Percentiles rank a stretch among this genome's conserved stretches.
These are phyloP conservation scores for Sicus ferrugineus DNA, from an alignment of 2,888 invertebrate genomes.

Conservation along the genomic window DNA sequence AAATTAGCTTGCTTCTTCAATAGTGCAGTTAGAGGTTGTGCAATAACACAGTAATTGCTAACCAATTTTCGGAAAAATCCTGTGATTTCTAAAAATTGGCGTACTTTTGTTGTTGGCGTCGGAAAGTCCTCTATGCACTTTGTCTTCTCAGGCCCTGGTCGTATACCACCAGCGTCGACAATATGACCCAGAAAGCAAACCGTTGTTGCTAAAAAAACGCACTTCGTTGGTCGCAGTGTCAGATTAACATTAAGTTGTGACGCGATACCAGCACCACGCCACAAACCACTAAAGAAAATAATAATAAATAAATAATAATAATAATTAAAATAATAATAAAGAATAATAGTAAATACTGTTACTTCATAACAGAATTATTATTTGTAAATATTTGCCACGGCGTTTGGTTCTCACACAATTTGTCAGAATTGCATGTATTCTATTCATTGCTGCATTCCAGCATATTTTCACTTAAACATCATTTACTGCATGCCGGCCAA, in stretches of 20 bases:
- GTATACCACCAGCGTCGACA: slow-evolving; percentile 29
- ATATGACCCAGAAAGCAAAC: slow-evolving; percentile 36
- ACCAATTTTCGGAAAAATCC: slow-evolving; percentile 26
- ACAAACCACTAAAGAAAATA: too few species aligned
- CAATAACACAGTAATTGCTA: slow-evolving; percentile 4
- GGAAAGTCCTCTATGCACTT: slow-evolving; percentile 17
- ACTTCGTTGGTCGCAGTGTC: slow-evolving; percentile 4
- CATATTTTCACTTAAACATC: too few species aligned
- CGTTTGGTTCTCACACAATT: too few species aligned
- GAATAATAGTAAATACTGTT: too few species aligned
- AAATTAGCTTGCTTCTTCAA: neutral
- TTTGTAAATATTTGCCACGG: too few species aligned
- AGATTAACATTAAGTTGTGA: too few species aligned
- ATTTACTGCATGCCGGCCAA: too few species aligned
- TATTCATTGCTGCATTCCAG: too few species aligned
- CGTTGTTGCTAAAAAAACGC: neutral
- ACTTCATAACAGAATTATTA: too few species aligned
- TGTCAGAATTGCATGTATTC: too few species aligned
- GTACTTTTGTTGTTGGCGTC: slow-evolving; percentile 5
- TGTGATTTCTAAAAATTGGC: slow-evolving; percentile 20
- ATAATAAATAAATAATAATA: neutral
- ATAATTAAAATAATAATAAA: too few species aligned
- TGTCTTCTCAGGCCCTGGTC: slow-evolving; percentile 27
- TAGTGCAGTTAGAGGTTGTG: slow-evolving; percentile 19
- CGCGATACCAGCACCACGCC: slow-evolving; percentile 15